A percentile compares a stretch with the other conserved stretches of the same genome.
phyloP scores from a whole-genome alignment of 2,888 invertebrate genomes.

The Gortyna flavago region DNA sequence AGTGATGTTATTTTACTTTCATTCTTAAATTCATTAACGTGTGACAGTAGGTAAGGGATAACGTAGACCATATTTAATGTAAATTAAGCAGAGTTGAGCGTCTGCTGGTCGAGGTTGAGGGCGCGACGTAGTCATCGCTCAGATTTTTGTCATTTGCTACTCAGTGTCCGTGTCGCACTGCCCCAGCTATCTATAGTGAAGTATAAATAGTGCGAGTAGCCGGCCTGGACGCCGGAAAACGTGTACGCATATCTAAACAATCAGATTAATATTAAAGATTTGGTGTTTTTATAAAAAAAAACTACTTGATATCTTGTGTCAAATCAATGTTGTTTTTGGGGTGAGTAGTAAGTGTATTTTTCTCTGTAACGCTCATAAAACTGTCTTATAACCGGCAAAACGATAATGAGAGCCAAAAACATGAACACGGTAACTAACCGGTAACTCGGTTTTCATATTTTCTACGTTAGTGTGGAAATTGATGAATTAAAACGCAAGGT shows the following conservation, averaged over 20 bases:
- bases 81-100: conserved; percentile 52
- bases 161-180: conserved; percentile 79
- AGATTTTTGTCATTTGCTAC: conserved; percentile 86
- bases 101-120: conserved; percentile 64
- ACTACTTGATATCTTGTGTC: not conserved
- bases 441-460: not conserved
- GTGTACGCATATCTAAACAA: conserved; percentile 67
- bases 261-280: conserved; percentile 45
- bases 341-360: conserved; percentile 45
- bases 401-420: not conserved
- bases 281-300: conserved; percentile 28
- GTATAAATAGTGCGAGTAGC: conserved; percentile 80
- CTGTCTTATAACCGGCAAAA: not conserved
- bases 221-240: conserved; percentile 75
- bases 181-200: conserved; percentile 80
- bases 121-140: conserved; percentile 70
- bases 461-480: not conserved
- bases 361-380: conserved; percentile 2
- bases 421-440: conserved; percentile 9
- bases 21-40: conserved; percentile 63
- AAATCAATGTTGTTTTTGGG: conserved; percentile 17
- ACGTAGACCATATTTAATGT: conserved; percentile 35
- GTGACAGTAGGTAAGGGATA: conserved; percentile 36
- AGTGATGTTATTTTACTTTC: conserved; percentile 66
- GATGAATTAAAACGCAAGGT: not conserved